phyloP scores from a whole-genome alignment of 2,113 vertebrate species.

The Burhinus oedicnemus region DNA sequence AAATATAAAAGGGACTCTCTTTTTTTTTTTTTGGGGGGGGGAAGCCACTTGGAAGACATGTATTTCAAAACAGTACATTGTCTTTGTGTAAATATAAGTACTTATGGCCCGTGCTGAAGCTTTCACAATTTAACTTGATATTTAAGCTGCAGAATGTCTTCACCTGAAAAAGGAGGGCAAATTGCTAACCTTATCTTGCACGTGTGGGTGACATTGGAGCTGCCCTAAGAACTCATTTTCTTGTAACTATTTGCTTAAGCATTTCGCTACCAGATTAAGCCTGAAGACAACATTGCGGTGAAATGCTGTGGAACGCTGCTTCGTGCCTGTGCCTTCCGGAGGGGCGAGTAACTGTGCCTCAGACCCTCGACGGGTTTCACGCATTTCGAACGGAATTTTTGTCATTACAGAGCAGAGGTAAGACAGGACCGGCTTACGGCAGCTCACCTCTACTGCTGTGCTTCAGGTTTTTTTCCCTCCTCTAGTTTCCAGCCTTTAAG shows the following conservation, averaged over 20 bases:
- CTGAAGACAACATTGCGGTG: not conserved
- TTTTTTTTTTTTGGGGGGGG: fast-evolving
- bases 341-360: not conserved
- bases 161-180: not conserved
- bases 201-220: not conserved
- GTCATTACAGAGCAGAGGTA: not conserved
- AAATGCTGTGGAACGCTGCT: not conserved
- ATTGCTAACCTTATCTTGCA: slow-evolving; percentile 13
- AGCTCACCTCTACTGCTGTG: not conserved
- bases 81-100: not conserved
- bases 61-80: not conserved
- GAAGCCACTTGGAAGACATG: not conserved
- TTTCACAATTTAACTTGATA: not conserved
- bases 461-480: not conserved
- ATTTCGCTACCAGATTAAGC: slow-evolving; percentile 21
- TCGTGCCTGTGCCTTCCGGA: not conserved
- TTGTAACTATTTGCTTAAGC: slow-evolving; percentile 30
- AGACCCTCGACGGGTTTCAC: not conserved
- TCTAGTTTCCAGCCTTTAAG: not conserved
- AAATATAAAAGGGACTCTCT: not conserved
- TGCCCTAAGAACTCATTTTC: slow-evolving; percentile 23
- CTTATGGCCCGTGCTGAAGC: not conserved
- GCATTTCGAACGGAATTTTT: not conserved
- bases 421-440: not conserved
- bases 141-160: not conserved